Evolutionary conservation across 2,888 invertebrate species (phyloP), one percentile per base, ranked within the genome.

Genomic region (Mythimna lalbum): DNA sequence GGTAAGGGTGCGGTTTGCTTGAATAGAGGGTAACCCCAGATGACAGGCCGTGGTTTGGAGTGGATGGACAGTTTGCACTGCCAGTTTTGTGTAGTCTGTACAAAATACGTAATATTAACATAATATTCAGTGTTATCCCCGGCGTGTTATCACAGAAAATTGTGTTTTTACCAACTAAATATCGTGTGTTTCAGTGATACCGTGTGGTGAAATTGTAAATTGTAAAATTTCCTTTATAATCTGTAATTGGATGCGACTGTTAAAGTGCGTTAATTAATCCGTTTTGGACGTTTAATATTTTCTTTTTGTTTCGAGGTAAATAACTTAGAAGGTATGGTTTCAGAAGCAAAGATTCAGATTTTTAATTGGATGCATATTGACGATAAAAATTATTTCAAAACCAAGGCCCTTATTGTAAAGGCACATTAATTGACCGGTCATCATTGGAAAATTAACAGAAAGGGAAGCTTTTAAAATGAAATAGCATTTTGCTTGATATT

Each of bases 31-130:
- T 39, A 66, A 82, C 85, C 88, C 89, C 90, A 92, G 91, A 93
- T 95, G 95, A 94, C 94, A 95, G 93, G 86, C 90, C 78, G 79
- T 81, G 84, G 88, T 87, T 86, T 90, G 66, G 76, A 87, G 64
- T 89, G 87, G 89, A 88, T 86, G 87, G 88, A 90, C 93, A 93
- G 95, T 95, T 86, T 92, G 90, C 90, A 92, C 70, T 67, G 68
- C 59, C 62, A 76, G 64, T 79, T 70, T 74, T 74, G 76, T 72
- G 77, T 79, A 73, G 86, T 77, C 77, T 63, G 77, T 82, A 82
- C 79, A 76, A 80, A 85, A 84, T 78, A 79, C 71, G 65, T 82
- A 77, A 81, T 77, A 72, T 73, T 81, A 78, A 76, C 69, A 71
- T 61, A 74, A 70, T 75, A 80, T 43, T 43, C 63, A 72, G 83